A percentile compares a stretch with the other conserved stretches of the same genome.
Conservation (phyloP, 92 coral and sea anemone species). For the Phenganax marumi region DNA sequence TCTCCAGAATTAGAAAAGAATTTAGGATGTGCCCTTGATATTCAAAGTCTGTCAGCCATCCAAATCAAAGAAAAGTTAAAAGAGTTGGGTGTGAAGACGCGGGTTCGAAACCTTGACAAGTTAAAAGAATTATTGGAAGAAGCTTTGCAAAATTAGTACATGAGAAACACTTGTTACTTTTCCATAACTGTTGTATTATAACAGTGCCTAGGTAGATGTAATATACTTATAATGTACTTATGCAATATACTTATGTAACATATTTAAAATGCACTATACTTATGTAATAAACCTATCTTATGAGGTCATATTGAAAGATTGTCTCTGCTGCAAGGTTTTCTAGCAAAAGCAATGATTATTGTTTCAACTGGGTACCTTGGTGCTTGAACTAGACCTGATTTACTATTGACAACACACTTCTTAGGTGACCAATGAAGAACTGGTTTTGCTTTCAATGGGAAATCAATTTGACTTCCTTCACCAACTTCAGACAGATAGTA, state of each 20-base stretch:
- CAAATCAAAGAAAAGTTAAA: slow-evolving; percentile 2
- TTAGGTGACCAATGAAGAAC: background rate
- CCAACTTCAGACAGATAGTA: slow-evolving; percentile 6
- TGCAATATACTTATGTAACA: too few species aligned
- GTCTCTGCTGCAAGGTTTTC: slow-evolving; percentile 9
- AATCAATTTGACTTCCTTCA: background rate
- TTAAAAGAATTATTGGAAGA: background rate
- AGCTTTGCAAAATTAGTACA: too few species aligned
- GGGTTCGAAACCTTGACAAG: background rate
- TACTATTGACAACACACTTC: background rate
- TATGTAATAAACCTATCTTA: too few species aligned
- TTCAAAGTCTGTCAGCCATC: background rate
- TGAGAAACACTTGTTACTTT: too few species aligned
- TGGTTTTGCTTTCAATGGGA: slow-evolving; percentile 4
- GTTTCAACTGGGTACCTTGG: background rate
- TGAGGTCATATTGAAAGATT: background rate
- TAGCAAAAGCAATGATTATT: background rate
- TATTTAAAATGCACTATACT: too few species aligned
- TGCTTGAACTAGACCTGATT: background rate
- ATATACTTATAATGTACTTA: too few species aligned
- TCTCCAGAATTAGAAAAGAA: background rate
- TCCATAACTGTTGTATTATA: too few species aligned
- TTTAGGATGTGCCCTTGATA: background rate
- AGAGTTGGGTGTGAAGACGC: background rate
- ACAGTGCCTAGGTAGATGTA: too few species aligned